Base-by-base conservation (phyloP, 2,797 vertebrate species). In the Melanotaenia boesemani region DNA sequence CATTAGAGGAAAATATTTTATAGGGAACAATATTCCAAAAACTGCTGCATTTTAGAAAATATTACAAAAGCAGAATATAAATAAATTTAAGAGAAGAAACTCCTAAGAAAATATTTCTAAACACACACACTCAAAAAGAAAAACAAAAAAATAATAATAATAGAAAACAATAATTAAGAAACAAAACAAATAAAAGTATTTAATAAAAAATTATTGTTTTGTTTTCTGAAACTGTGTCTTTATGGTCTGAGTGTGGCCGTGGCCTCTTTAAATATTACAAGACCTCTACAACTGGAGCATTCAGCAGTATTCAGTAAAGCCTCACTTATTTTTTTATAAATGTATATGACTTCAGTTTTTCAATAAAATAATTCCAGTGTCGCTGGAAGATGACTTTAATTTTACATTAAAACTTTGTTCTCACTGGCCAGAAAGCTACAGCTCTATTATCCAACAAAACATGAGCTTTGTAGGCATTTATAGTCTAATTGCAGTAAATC, bases 401-500 rank as follows among this genome's bases (percentile, higher is more conserved):
- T 77, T 70, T 71, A 77, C 67, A 83, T 77, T 72, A 81, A 79
- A 73, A 61, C 57, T 65, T 79, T 68, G 77, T 67, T 86, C 80
- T 85, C 81, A 72, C 74, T 61, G 58, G 77, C 74, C 72, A 86
- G 80, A 76, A 85, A 83, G 84, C 73, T 84, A 81, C 62, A 73
- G 75, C 85, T 92, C 90, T 77, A 86, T 91, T 89, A 91, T 80
- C 74, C 41, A 28, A 70, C 69, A 82, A 82, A 89, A 89, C 88
- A 81, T 84, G 79, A 80, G 81, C 83, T 86, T 88, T 82, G 82
- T 79, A 82, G 76, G 81, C 80, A 37, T 90, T 87, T 91, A 81
- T 84, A 88, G 77, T 79, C 80, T 84, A 89, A 94, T 91, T 92
- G 61, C 85, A 87, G 88, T 50, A 54, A 87, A 89, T 89, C 87